Percentiles rank a stretch among this genome's conserved stretches.
Evolutionary conservation across 2,888 invertebrate species (phyloP).

Genomic region (Trissonchulus sp.): DNA sequence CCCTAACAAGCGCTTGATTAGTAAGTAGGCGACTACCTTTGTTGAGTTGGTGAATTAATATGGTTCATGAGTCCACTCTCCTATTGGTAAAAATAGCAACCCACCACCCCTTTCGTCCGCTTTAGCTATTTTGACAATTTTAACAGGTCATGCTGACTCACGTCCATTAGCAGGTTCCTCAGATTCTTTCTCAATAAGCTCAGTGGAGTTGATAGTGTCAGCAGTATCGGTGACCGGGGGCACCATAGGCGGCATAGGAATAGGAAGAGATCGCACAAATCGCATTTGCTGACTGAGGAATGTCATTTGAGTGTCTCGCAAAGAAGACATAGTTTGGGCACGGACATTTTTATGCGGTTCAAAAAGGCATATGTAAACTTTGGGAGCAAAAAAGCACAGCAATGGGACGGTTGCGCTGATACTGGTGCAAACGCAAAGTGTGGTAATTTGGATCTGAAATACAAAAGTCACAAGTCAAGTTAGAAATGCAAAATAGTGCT

Average conservation of each 20-base stretch:
- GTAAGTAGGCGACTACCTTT: no score
- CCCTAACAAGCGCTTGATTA: no score
- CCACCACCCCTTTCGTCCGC: no score
- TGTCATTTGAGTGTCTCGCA: slow-evolving; percentile 19
- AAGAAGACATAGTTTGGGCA: background rate
- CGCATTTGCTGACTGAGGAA: slow-evolving; percentile 51
- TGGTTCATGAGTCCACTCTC: no score
- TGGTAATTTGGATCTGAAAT: slow-evolving; percentile 67
- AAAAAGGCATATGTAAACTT: slow-evolving; percentile 69
- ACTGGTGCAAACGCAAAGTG: slow-evolving; percentile 70
- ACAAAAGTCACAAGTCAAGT: no score
- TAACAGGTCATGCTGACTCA: no score
- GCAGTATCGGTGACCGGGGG: background rate
- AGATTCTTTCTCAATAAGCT: background rate
- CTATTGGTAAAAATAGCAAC: no score
- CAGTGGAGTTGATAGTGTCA: background rate
- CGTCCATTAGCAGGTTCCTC: no score
- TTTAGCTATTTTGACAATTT: no score
- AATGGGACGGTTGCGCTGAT: slow-evolving; percentile 69
- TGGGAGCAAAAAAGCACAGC: slow-evolving; percentile 68
- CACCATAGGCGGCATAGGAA: slow-evolving; percentile 9
- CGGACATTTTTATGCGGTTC: slow-evolving; percentile 73
- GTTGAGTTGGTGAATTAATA: no score
- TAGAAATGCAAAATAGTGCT: no score
- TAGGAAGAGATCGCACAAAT: slow-evolving; percentile 46